Percentiles rank a stretch among this genome's conserved stretches.
Conservation (phyloP, 2,888 invertebrate genomes). For the Archaeoteleia sp. region DNA sequence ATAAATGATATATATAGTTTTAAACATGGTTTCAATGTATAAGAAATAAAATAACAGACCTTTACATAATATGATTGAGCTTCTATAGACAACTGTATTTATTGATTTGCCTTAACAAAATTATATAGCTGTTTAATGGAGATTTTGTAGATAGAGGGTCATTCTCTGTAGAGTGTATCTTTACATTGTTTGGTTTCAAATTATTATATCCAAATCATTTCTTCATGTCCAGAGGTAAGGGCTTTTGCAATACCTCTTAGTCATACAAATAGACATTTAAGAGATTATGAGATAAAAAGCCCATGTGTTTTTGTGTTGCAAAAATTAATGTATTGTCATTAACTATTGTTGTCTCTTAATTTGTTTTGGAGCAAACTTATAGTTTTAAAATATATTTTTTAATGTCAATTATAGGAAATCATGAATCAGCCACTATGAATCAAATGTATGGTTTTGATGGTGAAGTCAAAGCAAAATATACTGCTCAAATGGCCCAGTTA, state of each 20-base stretch:
- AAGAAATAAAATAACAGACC: not conserved
- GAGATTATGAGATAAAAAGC: too few relatives aligned
- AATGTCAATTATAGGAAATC: conserved; percentile 86
- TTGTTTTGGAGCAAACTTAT: too few relatives aligned
- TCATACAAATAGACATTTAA: too few relatives aligned
- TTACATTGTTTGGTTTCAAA: conserved; percentile 97
- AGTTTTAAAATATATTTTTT: conserved; percentile 2
- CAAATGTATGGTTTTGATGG: conserved; percentile 99
- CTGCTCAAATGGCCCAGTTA: conserved; percentile 94
- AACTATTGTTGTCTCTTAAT: too few relatives aligned
- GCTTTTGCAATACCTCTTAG: too few relatives aligned
- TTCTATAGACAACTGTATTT: too few relatives aligned
- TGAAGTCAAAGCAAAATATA: conserved; percentile 97
- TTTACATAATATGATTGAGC: too few relatives aligned
- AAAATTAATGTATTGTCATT: too few relatives aligned
- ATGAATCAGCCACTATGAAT: conserved; percentile 98
- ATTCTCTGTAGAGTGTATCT: conserved; percentile 99
- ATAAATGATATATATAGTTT: not conserved
- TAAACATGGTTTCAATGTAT: too few relatives aligned
- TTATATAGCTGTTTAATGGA: conserved; percentile 90
- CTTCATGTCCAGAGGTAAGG: conserved; percentile 96
- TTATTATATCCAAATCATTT: conserved; percentile 96
- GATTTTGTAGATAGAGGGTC: conserved; percentile 99
- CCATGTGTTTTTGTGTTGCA: too few relatives aligned
- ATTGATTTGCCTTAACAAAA: conserved; percentile 51